A percentile compares a stretch with the other conserved stretches of the same genome.
Conservation (phyloP, 1,140 invertebrate genomes). For the Drosophila tristis region DNA sequence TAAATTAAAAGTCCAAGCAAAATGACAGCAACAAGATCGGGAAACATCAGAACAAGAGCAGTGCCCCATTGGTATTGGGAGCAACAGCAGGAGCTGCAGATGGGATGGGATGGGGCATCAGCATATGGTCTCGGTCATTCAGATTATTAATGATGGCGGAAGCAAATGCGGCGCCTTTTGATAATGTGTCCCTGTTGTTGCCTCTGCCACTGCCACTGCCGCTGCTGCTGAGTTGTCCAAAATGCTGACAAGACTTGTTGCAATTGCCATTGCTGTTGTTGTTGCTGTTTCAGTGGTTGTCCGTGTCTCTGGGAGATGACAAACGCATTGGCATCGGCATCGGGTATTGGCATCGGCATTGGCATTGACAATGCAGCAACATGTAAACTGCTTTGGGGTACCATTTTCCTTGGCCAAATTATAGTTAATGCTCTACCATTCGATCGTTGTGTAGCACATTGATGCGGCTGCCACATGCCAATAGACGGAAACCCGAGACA, state of each 20-base stretch:
- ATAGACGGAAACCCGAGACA: constrained; percentile 39
- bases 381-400: constrained; percentile 1
- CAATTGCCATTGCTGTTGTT: constrained; percentile 33
- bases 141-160: constrained; percentile 79
- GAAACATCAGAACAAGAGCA: constrained; percentile 77
- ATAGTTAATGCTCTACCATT: constrained; percentile 22
- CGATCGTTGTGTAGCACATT: too few species aligned
- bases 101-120: constrained; percentile 32
- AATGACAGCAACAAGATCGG: constrained; percentile 77
- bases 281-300: constrained; percentile 34
- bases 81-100: constrained; percentile 9
- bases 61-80: constrained; percentile 12
- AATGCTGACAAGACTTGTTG: constrained; percentile 48
- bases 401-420: constrained; percentile 11
- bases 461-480: constrained; percentile 31
- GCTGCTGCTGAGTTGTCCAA: constrained; percentile 29
- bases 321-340: constrained; percentile 65
- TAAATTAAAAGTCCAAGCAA: constrained; percentile 78
- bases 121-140: constrained; percentile 51
- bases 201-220: constrained; percentile 20
- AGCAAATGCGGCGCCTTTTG: constrained; percentile 72
- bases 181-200: constrained; percentile 49
- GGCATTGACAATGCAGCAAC: constrained; percentile 22
- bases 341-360: constrained; percentile 20
- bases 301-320: constrained; percentile 60